These are phyloP conservation scores for Scrobipalpa costella DNA, from an alignment of 2,888 invertebrate species.

Conservation along the genomic window DNA sequence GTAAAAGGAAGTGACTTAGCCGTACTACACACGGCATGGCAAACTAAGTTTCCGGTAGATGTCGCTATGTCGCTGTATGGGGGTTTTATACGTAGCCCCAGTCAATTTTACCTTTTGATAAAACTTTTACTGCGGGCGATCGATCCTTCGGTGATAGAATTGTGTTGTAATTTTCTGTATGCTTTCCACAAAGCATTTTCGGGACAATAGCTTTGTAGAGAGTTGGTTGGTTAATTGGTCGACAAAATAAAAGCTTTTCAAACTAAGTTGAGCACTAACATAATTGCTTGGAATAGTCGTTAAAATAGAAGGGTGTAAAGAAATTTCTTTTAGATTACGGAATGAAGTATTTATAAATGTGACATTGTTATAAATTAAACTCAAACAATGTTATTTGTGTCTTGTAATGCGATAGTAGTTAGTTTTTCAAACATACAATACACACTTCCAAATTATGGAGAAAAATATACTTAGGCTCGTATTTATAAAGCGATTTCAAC, in stretches of 20 bases:
- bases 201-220: background rate
- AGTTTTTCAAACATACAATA: too few species aligned
- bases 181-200: conserved; percentile 2
- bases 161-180: background rate
- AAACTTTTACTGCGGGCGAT: conserved; percentile 1
- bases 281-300: background rate
- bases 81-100: background rate
- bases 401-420: too few species aligned
- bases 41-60: background rate
- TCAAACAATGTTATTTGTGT: too few species aligned
- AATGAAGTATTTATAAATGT: background rate
- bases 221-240: background rate
- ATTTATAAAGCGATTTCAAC: too few species aligned
- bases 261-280: conserved; percentile 5
- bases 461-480: too few species aligned
- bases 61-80: background rate
- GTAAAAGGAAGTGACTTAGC: background rate
- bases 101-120: background rate
- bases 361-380: background rate
- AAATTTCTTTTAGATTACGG: background rate
- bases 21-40: conserved; percentile 1
- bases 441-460: too few species aligned
- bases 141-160: conserved; percentile 3
- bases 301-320: background rate
- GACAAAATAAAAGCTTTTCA: conserved; percentile 5